Conservation (phyloP, 2,888 invertebrate genomes). For the Eubasilissa splendida region DNA sequence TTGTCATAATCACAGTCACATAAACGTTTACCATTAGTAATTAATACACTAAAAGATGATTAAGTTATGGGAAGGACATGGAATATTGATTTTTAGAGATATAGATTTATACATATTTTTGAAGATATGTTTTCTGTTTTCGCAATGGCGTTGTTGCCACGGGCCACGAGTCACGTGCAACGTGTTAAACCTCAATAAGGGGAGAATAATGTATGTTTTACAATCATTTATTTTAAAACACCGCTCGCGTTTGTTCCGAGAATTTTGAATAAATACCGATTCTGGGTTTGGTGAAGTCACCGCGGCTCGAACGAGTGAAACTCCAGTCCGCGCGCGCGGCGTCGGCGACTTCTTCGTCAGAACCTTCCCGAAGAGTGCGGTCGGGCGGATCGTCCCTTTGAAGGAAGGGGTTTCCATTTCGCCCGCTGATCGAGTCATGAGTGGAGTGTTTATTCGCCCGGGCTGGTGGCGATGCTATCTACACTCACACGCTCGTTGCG, state of each 20-base stretch:
- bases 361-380: not conserved
- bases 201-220: no score
- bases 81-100: no score
- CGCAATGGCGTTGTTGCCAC: no score
- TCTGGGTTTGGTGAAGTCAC: constrained; percentile 24
- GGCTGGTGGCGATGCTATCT: not conserved
- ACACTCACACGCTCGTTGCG: not conserved
- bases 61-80: no score
- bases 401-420: not conserved
- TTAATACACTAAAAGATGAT: no score
- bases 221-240: constrained; percentile 12
- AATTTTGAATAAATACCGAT: constrained; percentile 1
- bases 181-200: no score
- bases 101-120: no score
- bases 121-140: no score
- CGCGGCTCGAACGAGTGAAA: not conserved
- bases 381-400: not conserved
- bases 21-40: no score
- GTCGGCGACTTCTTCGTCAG: not conserved
- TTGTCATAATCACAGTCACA: no score
- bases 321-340: not conserved
- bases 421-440: not conserved
- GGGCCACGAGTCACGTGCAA: no score
- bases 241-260: constrained; percentile 18
- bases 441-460: not conserved